These are phyloP conservation scores for Sitta carolinensis DNA, from an alignment of 2,797 vertebrate species.

Conservation along the genomic window DNA sequence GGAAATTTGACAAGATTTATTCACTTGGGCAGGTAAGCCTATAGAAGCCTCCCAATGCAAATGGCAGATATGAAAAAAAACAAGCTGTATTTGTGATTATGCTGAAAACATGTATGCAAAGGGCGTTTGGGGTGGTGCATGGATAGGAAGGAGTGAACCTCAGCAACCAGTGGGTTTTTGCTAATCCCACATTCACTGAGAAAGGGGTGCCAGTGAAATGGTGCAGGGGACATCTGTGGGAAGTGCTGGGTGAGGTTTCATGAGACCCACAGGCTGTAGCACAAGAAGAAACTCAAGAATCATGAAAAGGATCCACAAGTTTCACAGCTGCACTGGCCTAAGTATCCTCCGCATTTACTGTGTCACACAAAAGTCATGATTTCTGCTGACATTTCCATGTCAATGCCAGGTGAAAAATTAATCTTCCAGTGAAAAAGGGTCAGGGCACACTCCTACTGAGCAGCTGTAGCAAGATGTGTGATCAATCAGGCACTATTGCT, in stretches of 20 bases:
- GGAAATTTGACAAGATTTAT: background rate
- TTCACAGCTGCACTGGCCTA: fast-evolving
- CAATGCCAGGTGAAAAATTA: background rate
- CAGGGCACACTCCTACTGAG: background rate
- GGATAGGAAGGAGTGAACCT: background rate
- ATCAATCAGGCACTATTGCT: background rate
- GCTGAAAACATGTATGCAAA: fast-evolving
- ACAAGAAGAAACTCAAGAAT: fast-evolving
- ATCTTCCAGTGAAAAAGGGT: background rate
- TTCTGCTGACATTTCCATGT: background rate
- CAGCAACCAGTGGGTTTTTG: background rate
- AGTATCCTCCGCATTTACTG: background rate
- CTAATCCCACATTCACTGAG: background rate
- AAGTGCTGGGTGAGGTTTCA: background rate
- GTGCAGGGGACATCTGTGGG: background rate
- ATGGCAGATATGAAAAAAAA: fast-evolving
- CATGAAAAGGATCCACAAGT: fast-evolving
- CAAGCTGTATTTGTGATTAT: background rate
- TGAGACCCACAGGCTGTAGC: fast-evolving
- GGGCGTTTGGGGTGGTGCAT: too few species aligned
- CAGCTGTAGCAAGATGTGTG: background rate
- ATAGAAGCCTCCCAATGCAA: background rate
- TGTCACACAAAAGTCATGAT: fast-evolving
- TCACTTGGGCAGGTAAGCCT: background rate
- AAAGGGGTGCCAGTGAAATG: background rate